Evolutionary conservation across 2,113 vertebrate genomes (phyloP), one percentile per base, ranked within the genome.

Genomic region (Tragelaphus imberbis): DNA sequence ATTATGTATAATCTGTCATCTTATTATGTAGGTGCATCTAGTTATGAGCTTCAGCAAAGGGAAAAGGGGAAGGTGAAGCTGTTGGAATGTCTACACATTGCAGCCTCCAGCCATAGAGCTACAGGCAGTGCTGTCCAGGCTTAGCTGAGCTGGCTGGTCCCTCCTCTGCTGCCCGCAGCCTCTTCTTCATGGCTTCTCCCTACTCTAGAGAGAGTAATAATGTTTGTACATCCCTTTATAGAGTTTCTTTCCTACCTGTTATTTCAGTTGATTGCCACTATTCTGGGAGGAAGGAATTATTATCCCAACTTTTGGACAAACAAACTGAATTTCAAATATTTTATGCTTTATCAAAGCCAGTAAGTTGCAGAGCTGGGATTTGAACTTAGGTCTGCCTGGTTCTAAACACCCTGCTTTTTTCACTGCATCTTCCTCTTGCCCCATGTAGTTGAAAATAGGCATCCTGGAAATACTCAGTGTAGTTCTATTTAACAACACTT

Each of bases 251-350:
- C 25, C 53, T 95, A 53, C 36, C 63, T 94, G 6, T 91, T 96
- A 79, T 92, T 92, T 96, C 75, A 84, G 44, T 95, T 92, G 84
- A 33, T 53, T 61, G 47, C 88, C 47, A 91, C 33, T 93, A n/a
- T 95, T 95, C 53, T 95, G 56, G 58, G 59, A 95, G 55, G 86
- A 93, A 88, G 65, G 88, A 94, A 92, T 95, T 92, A 80, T 23
- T 88, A 40, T 75, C 23, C 68, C 12, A 86, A 58, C 40, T 94
- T 97, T 95, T 55, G 56, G 59, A 49, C 81, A 27, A 79, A 33
- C 84, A 92, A 97, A 95, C 77, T 47, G 84, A 93, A 81, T 90
- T 65, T 94, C 58, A 63, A 47, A 53, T 94, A 92, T 84, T 84
- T 96, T 96, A 59, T 93, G 44, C 84, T 90, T 96, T 93, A 85